These are phyloP conservation scores for Connochaetes taurinus DNA, from an alignment of 2,113 vertebrate genomes.

Conservation along the genomic window DNA sequence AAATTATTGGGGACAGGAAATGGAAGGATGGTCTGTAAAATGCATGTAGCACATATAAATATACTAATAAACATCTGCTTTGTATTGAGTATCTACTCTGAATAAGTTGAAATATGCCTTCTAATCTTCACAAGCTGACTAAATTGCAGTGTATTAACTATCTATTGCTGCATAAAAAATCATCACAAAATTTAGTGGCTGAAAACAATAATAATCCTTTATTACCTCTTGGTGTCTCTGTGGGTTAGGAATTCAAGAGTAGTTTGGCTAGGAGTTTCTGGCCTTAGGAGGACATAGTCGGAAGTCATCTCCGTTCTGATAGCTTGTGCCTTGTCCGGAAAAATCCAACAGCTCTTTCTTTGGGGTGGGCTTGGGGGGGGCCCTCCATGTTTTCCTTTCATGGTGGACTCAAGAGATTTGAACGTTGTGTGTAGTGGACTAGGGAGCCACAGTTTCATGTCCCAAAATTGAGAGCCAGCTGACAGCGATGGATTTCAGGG, in stretches of 20 bases:
- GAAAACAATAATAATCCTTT: background rate
- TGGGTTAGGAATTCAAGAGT: background rate
- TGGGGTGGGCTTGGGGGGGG: rapidly evolving
- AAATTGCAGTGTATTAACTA: background rate
- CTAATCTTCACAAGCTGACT: background rate
- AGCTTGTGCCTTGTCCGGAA: background rate
- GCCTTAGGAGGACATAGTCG: background rate
- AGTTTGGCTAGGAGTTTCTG: background rate
- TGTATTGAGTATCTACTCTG: background rate
- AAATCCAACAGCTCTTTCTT: background rate
- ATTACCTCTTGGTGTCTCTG: background rate
- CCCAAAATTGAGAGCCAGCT: background rate
- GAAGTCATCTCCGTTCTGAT: background rate
- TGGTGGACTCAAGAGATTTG: background rate
- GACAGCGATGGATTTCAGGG: background rate
- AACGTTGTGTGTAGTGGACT: background rate
- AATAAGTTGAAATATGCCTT: background rate
- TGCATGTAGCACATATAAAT: background rate
- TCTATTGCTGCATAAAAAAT: background rate
- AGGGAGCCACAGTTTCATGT: background rate
- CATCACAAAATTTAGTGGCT: background rate
- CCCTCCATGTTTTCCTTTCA: background rate
- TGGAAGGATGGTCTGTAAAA: background rate
- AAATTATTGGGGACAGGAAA: background rate
- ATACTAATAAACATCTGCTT: background rate